phyloP scores from a whole-genome alignment of 2,113 vertebrate species.

The Sylvia atricapilla region DNA sequence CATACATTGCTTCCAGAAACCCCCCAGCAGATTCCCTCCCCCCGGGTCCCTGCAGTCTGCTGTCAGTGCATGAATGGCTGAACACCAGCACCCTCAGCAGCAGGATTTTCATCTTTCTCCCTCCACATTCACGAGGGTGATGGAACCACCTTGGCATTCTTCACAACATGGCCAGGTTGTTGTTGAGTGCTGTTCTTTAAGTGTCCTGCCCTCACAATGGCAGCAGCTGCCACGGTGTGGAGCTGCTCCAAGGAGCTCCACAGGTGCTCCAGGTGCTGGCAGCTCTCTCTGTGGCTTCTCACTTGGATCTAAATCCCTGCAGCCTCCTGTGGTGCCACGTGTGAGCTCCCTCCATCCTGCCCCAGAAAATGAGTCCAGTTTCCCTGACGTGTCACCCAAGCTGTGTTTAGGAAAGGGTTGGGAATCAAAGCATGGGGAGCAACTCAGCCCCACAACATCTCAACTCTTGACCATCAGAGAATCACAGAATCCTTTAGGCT shows the following conservation, averaged over 20 bases:
- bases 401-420: background rate
- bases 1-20: background rate
- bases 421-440: background rate
- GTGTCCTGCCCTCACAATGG: fast-evolving
- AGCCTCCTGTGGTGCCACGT: fast-evolving
- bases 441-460: background rate
- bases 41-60: background rate
- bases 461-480: fast-evolving
- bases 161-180: fast-evolving
- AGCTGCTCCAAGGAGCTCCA: background rate
- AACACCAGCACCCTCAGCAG: fast-evolving
- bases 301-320: fast-evolving
- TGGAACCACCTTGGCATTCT: fast-evolving
- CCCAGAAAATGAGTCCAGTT: background rate
- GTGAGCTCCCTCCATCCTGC: background rate
- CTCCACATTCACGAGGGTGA: fast-evolving
- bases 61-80: background rate
- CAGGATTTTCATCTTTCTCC: background rate
- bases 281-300: fast-evolving
- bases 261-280: fast-evolving
- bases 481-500: background rate
- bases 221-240: background rate
- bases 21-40: background rate
- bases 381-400: fast-evolving
- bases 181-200: fast-evolving